These are phyloP conservation scores for Scolopax rusticola DNA, from an alignment of 2,797 vertebrate species.

Conservation along the genomic window DNA sequence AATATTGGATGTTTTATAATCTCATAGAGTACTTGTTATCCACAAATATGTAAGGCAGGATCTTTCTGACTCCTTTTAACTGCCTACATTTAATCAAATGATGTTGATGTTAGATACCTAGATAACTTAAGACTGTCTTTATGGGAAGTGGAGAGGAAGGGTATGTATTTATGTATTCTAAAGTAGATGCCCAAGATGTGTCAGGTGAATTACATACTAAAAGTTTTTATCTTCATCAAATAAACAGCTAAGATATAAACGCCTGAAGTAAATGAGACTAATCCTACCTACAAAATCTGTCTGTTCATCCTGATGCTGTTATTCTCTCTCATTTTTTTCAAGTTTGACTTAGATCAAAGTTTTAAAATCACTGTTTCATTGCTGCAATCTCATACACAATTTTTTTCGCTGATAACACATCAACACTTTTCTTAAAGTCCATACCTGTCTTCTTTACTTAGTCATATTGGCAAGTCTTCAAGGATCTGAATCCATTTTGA, in stretches of 20 bases:
- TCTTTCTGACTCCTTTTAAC: not conserved
- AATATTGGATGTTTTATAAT: not conserved
- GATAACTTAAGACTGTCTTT: not conserved
- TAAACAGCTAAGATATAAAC: not conserved
- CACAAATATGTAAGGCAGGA: not conserved
- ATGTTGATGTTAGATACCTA: not conserved
- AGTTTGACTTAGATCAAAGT: not conserved
- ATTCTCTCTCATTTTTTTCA: not conserved
- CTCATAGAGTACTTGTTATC: not conserved
- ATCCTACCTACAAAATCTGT: not conserved
- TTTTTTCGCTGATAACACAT: not conserved
- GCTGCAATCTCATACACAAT: not conserved
- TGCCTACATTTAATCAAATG: not conserved
- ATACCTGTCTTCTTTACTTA: not conserved
- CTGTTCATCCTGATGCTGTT: not conserved
- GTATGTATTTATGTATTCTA: not conserved
- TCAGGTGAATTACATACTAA: not conserved
- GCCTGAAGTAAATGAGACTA: not conserved
- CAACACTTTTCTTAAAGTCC: not conserved
- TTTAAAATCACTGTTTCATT: not conserved
- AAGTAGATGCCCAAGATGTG: not conserved
- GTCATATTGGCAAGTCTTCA: not conserved
- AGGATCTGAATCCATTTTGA: not conserved
- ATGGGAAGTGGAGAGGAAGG: not conserved
- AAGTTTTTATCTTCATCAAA: not conserved